phyloP scores from a whole-genome alignment of 1,140 invertebrate species.

The Euwallacea similis region DNA sequence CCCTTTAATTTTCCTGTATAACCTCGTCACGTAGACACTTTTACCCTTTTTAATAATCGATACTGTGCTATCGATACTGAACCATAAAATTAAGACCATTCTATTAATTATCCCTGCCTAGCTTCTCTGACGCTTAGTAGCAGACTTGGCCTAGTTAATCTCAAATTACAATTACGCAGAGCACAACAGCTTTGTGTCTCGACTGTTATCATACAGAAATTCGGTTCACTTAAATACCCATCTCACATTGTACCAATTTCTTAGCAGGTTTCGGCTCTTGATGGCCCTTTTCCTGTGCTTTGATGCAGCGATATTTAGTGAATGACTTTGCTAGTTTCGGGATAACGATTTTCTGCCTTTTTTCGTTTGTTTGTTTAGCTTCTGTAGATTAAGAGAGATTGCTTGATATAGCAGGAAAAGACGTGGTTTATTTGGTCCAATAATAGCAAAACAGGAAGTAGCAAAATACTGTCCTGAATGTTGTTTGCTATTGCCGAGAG shows the following conservation, averaged over 20 bases:
- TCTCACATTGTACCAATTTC: neutral
- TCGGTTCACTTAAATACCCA: neutral
- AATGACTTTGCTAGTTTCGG: neutral
- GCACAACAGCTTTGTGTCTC: slow-evolving; percentile 1
- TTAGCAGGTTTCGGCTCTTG: slow-evolving; percentile 4
- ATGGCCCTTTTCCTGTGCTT: slow-evolving; percentile 4
- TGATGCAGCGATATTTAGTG: slow-evolving; percentile 6
- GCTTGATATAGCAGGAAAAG: too few relatives aligned
- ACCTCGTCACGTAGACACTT: slow-evolving; percentile 8
- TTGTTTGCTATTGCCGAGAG: too few relatives aligned
- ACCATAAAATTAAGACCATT: neutral
- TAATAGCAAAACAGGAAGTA: too few relatives aligned
- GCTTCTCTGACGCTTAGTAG: neutral
- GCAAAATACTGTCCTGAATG: too few relatives aligned
- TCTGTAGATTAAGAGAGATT: too few relatives aligned
- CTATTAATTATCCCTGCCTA: neutral
- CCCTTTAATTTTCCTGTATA: slow-evolving; percentile 19
- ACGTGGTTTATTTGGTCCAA: too few relatives aligned
- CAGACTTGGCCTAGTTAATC: slow-evolving; percentile 10
- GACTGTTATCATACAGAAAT: slow-evolving; percentile 5
- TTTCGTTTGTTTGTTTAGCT: neutral
- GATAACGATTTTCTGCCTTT: slow-evolving; percentile 1
- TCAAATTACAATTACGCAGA: slow-evolving; percentile 3
- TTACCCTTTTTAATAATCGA: too few relatives aligned
- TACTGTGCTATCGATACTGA: neutral